Evolutionary conservation across 2,797 vertebrate species (phyloP), one percentile per base, ranked within the genome.

Genomic region (Pampus argenteus): DNA sequence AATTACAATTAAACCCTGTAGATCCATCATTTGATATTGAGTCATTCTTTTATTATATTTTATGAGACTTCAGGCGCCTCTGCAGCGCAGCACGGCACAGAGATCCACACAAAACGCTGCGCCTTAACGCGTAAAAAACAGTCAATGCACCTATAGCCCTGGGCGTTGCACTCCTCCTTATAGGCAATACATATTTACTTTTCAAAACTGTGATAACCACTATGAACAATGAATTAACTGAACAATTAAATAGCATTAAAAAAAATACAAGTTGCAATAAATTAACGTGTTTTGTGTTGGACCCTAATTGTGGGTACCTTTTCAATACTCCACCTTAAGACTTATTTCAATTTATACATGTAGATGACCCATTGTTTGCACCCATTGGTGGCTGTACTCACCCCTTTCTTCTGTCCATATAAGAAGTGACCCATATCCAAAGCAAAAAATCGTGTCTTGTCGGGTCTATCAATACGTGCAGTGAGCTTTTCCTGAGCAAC

Each of bases 371-470:
- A 69, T 86, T 80, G n/a, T 60, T 28, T 76, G 65, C 61, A 49
- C 63, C 18, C 55, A n/a, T 34, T 63, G 28, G 62, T 31, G 54
- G 77, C 31, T 70, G 26, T 56, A 89, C 91, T 91, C 78, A 93
- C 92, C 89, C 34, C 34, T 63, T 67, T 81, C 74, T 81, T 66
- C 48, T 79, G 63, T 56, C 66, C 67, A 74, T 66, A 71, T 44
- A 64, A 75, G 74, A 85, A 87, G 64, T 89, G 88, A 90, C 81
- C 86, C 85, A 89, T 77, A 91, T 91, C 88, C 91, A 84, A 76
- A 69, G 64, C 58, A 51, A 71, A 82, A 60, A 76, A 80, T 34
- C 66, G 57, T 29, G 44, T 76, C 23, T 76, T 49, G 60, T 66
- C 64, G 28, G 51, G 26, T 69, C 47, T 28, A 29, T 71, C 44